Conservation (phyloP, 1,140 invertebrate species). For the Babylonia areolata region DNA sequence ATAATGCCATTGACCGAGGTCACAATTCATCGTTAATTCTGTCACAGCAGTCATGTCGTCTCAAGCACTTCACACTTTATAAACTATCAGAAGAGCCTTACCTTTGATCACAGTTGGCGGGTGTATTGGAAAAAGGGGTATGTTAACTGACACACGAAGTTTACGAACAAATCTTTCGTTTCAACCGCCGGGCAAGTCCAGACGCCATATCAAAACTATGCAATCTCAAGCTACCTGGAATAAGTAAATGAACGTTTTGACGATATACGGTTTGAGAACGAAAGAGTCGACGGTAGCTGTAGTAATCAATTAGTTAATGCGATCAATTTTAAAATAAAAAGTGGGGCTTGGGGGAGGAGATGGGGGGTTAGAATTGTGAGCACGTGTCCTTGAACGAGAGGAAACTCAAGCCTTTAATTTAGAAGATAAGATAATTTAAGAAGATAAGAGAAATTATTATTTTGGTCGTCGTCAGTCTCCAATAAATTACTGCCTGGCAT, state of each 20-base stretch:
- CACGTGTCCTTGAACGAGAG: not conserved
- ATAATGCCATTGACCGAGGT: not conserved
- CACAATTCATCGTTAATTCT: not conserved
- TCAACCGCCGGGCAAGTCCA: not conserved
- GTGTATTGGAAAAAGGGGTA: too few species aligned
- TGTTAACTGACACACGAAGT: not conserved
- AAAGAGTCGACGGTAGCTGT: not conserved
- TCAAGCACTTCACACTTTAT: not conserved
- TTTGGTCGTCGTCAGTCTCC: too few species aligned
- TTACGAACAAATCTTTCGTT: not conserved
- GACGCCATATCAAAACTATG: conserved; percentile 31
- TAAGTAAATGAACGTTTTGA: not conserved
- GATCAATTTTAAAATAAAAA: not conserved
- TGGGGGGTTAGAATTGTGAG: not conserved
- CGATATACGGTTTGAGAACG: not conserved
- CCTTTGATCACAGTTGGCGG: not conserved
- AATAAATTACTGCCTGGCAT: too few species aligned
- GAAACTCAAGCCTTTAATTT: not conserved
- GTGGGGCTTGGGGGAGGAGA: too few species aligned
- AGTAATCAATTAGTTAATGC: not conserved
- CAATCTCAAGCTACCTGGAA: not conserved
- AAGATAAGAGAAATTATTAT: not conserved
- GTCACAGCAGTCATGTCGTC: not conserved
- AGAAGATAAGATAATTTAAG: not conserved
- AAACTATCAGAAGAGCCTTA: not conserved